These are phyloP conservation scores for Diabrotica virgifera DNA, from an alignment of 1,140 invertebrate genomes.

Conservation along the genomic window DNA sequence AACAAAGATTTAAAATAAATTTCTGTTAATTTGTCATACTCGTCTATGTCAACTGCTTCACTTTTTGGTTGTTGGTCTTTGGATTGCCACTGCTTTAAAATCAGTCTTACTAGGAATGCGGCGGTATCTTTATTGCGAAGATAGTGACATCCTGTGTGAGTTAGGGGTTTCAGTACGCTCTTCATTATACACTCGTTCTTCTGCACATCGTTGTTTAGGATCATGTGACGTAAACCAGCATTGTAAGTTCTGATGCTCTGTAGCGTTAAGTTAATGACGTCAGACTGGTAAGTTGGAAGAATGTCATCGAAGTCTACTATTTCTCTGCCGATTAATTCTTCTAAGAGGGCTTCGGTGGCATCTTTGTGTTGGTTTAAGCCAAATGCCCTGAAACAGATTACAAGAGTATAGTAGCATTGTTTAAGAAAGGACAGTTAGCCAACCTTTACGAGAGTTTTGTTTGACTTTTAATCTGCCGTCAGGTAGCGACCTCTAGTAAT, in stretches of 20 bases:
- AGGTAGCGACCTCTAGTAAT: too few species aligned
- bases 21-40: slow-evolving; percentile 26
- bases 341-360: slow-evolving; percentile 46
- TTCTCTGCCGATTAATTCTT: slow-evolving; percentile 42
- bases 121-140: slow-evolving; percentile 29
- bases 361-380: slow-evolving; percentile 47
- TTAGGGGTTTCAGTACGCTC: slow-evolving; percentile 35
- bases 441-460: too few species aligned
- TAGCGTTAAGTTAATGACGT: slow-evolving; percentile 44
- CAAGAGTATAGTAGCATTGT: too few species aligned
- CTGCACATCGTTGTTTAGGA: slow-evolving; percentile 13
- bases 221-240: slow-evolving; percentile 28
- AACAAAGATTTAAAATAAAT: slow-evolving; percentile 35
- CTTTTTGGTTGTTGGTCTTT: slow-evolving; percentile 9
- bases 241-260: slow-evolving; percentile 48
- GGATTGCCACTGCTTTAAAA: slow-evolving; percentile 38
- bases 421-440: too few species aligned
- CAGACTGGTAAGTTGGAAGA: slow-evolving; percentile 47
- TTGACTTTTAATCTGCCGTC: too few species aligned
- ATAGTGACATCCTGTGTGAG: slow-evolving; percentile 25
- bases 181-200: slow-evolving; percentile 29
- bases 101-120: slow-evolving; percentile 36
- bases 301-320: slow-evolving; percentile 42
- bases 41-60: not conserved
- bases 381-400: slow-evolving; percentile 37